Evolutionary conservation across 2,888 invertebrate species (phyloP).

Genomic region (Archips xylosteana): DNA sequence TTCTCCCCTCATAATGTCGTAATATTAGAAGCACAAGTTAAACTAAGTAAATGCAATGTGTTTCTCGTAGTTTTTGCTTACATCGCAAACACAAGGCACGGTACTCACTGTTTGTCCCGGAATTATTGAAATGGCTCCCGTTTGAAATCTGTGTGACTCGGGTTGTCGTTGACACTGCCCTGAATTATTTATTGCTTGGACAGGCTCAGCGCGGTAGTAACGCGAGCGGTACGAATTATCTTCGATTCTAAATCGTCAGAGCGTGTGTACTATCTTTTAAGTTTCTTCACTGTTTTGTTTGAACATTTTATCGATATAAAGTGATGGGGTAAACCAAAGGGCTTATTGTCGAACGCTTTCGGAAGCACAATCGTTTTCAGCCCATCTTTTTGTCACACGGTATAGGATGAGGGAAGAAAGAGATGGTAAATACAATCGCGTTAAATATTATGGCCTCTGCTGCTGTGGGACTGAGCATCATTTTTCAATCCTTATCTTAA

Average conservation of each 20-base stretch:
- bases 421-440: no score
- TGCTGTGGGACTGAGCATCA: no score
- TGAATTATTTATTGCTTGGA: slow-evolving; percentile 57
- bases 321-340: no score
- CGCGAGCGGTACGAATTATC: slow-evolving; percentile 50
- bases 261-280: slow-evolving; percentile 14
- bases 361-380: no score
- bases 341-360: no score
- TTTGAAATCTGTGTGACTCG: slow-evolving; percentile 50
- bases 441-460: no score
- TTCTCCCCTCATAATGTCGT: no score
- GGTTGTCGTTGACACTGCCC: slow-evolving; percentile 55
- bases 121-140: slow-evolving; percentile 59
- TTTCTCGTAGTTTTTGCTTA: background rate
- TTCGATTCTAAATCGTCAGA: slow-evolving; percentile 42
- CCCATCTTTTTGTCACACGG: no score
- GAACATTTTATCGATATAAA: background rate
- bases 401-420: no score
- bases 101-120: slow-evolving; percentile 53
- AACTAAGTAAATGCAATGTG: background rate
- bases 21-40: no score
- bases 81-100: slow-evolving; percentile 20
- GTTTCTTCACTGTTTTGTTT: slow-evolving; percentile 1
- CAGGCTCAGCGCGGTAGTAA: slow-evolving; percentile 46
- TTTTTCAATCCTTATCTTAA: no score